These are phyloP conservation scores for Umimayanthus kanabou DNA, from an alignment of 92 coral and sea anemone genomes.

Conservation along the genomic window DNA sequence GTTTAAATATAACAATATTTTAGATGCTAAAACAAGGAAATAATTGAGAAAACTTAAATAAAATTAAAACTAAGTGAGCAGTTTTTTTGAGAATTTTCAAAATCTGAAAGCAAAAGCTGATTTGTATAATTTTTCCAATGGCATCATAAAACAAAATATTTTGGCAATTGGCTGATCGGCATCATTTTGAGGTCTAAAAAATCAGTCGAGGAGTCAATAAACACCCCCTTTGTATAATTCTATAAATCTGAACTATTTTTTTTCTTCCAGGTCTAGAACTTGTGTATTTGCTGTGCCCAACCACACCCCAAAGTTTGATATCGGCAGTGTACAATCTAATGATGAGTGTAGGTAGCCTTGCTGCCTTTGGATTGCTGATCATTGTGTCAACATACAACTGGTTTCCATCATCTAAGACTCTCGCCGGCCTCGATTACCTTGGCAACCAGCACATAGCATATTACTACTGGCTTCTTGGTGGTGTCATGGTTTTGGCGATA, in stretches of 20 bases:
- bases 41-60: too few relatives aligned
- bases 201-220: too few relatives aligned
- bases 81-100: too few relatives aligned
- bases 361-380: constrained; percentile 66
- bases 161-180: too few relatives aligned
- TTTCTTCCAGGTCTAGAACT: constrained; percentile 76
- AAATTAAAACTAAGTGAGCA: too few relatives aligned
- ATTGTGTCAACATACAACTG: constrained; percentile 60
- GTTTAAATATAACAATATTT: too few relatives aligned
- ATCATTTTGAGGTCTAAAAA: too few relatives aligned
- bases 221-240: not conserved
- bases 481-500: constrained; percentile 43
- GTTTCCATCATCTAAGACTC: constrained; percentile 64
- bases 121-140: too few relatives aligned
- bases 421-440: constrained; percentile 52
- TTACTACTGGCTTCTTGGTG: constrained; percentile 78
- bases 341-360: constrained; percentile 77
- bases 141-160: too few relatives aligned
- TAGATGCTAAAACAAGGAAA: too few relatives aligned
- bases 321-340: constrained; percentile 80
- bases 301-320: constrained; percentile 80
- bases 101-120: too few relatives aligned
- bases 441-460: constrained; percentile 61
- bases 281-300: constrained; percentile 72
- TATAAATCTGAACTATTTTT: not conserved